These are phyloP conservation scores for Drosophila ogumai DNA, from an alignment of 1,140 invertebrate genomes.

Conservation along the genomic window DNA sequence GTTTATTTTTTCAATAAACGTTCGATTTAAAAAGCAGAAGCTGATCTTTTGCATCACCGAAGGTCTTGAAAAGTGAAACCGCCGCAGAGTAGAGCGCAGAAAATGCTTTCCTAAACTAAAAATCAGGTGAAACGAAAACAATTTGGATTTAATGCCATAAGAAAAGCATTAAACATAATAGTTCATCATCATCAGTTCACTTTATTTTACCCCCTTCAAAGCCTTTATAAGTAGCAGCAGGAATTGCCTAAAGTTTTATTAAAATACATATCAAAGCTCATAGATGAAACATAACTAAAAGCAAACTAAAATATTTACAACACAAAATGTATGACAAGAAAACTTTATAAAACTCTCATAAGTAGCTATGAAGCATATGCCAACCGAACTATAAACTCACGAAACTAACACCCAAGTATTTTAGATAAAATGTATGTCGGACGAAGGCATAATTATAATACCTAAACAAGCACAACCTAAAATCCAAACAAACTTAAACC, in stretches of 20 bases:
- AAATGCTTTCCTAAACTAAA: slow-evolving; percentile 39
- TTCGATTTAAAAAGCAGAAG: slow-evolving; percentile 26
- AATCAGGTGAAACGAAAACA: slow-evolving; percentile 32
- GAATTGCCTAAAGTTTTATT: slow-evolving; percentile 76
- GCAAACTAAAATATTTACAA: slow-evolving; percentile 50
- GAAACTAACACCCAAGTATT: slow-evolving; percentile 67
- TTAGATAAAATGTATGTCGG: slow-evolving; percentile 76
- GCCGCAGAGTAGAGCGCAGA: no score
- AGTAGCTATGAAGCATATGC: slow-evolving; percentile 56
- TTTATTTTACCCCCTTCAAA: slow-evolving; percentile 17
- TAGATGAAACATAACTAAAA: slow-evolving; percentile 50
- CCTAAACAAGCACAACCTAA: slow-evolving; percentile 45
- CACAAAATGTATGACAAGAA: slow-evolving; percentile 29
- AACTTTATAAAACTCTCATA: slow-evolving; percentile 47
- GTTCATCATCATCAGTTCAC: neutral
- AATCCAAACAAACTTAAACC: slow-evolving; percentile 45
- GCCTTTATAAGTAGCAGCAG: slow-evolving; percentile 63
- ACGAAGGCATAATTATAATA: slow-evolving; percentile 36
- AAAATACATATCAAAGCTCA: slow-evolving; percentile 77
- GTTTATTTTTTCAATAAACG: slow-evolving; percentile 46
- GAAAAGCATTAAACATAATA: neutral
- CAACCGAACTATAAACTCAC: slow-evolving; percentile 56
- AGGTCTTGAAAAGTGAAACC: slow-evolving; percentile 27
- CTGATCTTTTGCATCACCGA: slow-evolving; percentile 3
- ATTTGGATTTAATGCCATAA: slow-evolving; percentile 12